Conservation (phyloP, 2,888 invertebrate genomes). For the Agrochola litura region DNA sequence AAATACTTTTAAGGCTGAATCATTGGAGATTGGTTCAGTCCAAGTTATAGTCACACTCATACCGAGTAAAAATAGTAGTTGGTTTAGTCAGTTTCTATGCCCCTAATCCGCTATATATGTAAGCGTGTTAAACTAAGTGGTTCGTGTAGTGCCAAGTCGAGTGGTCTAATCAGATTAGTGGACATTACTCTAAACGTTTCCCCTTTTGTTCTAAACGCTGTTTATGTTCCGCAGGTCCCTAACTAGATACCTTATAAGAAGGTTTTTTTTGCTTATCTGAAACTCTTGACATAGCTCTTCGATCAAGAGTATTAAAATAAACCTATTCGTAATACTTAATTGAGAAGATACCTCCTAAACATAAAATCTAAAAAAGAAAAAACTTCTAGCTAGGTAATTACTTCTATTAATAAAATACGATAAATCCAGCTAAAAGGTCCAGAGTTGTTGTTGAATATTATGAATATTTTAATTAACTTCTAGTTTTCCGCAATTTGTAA, state of each 20-base stretch:
- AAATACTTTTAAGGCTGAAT: slow-evolving; percentile 9
- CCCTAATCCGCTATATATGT: slow-evolving; percentile 20
- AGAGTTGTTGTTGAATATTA: not conserved
- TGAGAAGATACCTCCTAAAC: not conserved
- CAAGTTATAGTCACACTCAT: not conserved
- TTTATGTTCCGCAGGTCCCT: slow-evolving; percentile 4
- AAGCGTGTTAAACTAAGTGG: slow-evolving; percentile 54
- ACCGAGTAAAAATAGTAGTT: not conserved
- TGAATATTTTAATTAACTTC: slow-evolving; percentile 4
- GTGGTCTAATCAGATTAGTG: slow-evolving; percentile 56
- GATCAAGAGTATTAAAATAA: not conserved
- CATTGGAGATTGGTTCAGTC: not conserved
- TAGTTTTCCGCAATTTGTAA: slow-evolving; percentile 27
- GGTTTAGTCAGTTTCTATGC: slow-evolving; percentile 8
- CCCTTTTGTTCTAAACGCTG: slow-evolving; percentile 26
- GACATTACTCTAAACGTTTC: slow-evolving; percentile 48
- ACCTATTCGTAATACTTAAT: not conserved
- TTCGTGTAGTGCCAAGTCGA: slow-evolving; percentile 46
- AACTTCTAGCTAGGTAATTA: too few species aligned
- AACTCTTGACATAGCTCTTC: not conserved
- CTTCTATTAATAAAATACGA: not conserved
- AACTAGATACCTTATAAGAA: not conserved
- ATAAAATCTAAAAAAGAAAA: not conserved
- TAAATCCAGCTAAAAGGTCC: not conserved
- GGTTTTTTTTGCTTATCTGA: not conserved